These are phyloP conservation scores for Promerops cafer DNA, from an alignment of 2,113 vertebrate genomes.

Conservation along the genomic window DNA sequence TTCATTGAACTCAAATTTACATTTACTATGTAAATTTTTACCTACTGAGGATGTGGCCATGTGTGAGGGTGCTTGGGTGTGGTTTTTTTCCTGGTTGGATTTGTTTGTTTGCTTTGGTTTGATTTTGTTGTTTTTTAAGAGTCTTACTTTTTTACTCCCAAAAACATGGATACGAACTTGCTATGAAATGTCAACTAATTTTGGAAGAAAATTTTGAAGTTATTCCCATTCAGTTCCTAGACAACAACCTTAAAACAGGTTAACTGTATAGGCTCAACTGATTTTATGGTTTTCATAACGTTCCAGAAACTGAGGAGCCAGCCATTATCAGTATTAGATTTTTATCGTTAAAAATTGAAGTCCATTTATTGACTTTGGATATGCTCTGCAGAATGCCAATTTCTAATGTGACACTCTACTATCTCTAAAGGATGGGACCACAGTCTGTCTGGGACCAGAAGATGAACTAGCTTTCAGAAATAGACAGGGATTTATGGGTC, in stretches of 20 bases:
- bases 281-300: neutral
- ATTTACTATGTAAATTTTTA: neutral
- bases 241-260: neutral
- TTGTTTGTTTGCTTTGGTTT: neutral
- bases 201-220: neutral
- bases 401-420: neutral
- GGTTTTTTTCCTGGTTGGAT: neutral
- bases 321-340: neutral
- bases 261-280: neutral
- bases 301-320: neutral
- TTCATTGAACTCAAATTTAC: neutral
- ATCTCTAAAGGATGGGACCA: neutral
- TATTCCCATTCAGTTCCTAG: neutral
- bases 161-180: neutral
- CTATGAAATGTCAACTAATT: neutral
- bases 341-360: neutral
- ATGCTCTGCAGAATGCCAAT: neutral
- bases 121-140: neutral
- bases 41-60: neutral
- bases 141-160: neutral
- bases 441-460: neutral
- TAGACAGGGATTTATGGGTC: neutral
- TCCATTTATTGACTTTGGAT: neutral
- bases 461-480: neutral
- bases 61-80: rapidly evolving